Percentiles rank a stretch among this genome's conserved stretches.
Conservation (phyloP, 2,888 invertebrate genomes). For the Ectemnius cavifrons region DNA sequence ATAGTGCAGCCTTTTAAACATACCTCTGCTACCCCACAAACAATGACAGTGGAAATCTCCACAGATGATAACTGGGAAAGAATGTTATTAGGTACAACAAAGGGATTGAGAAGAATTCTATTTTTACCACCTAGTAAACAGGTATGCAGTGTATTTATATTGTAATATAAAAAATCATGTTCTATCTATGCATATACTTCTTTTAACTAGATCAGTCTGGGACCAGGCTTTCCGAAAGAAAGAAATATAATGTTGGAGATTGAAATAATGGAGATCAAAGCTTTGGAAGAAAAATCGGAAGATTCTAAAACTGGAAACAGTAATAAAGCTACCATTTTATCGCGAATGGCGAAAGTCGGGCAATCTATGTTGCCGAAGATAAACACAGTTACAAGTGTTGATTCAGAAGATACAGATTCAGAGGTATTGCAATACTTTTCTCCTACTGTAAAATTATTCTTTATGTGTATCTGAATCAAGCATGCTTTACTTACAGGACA, state of each 20-base stretch:
- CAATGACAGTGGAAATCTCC: slow-evolving; percentile 65
- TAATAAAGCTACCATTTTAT: slow-evolving; percentile 78
- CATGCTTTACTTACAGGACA: slow-evolving; percentile 52
- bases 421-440: slow-evolving; percentile 65
- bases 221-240: slow-evolving; percentile 72
- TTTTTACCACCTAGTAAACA: slow-evolving; percentile 71
- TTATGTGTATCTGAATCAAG: neutral
- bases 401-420: slow-evolving; percentile 76
- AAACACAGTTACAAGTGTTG: slow-evolving; percentile 72
- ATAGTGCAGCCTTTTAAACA: slow-evolving; percentile 67
- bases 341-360: slow-evolving; percentile 82
- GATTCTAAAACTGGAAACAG: slow-evolving; percentile 42
- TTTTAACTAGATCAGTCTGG: slow-evolving; percentile 67
- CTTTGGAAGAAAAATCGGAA: slow-evolving; percentile 28
- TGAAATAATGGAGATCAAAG: slow-evolving; percentile 64
- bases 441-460: neutral
- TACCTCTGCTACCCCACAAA: slow-evolving; percentile 52
- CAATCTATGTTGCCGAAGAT: slow-evolving; percentile 79
- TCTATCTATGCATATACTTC: slow-evolving; percentile 13
- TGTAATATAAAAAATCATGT: neutral
- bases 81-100: slow-evolving; percentile 60
- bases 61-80: slow-evolving; percentile 72
- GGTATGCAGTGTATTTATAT: slow-evolving; percentile 46
- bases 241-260: slow-evolving; percentile 69
- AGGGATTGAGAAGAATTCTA: slow-evolving; percentile 64